A percentile compares a stretch with the other conserved stretches of the same genome.
Conservation (phyloP, 2,888 invertebrate genomes). For the Polydrusus cervinus region DNA sequence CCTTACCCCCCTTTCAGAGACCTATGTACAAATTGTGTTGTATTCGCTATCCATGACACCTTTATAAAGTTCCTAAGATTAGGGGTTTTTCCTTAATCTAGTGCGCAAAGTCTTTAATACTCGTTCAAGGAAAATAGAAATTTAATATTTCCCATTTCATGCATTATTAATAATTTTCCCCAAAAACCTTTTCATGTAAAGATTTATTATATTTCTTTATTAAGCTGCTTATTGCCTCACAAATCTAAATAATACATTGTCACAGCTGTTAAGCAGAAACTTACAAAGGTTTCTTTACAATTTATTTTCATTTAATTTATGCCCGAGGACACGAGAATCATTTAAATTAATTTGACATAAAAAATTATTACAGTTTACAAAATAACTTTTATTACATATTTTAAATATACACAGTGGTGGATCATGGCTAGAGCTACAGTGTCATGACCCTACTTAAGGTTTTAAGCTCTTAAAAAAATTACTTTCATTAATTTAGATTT, state of each 20-base stretch:
- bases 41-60: no score
- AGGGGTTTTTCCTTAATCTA: no score
- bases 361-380: background rate
- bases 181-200: constrained; percentile 4
- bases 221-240: background rate
- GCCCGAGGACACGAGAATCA: constrained; percentile 2
- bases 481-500: no score
- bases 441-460: no score
- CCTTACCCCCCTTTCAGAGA: no score
- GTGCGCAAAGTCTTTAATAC: no score
- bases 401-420: no score
- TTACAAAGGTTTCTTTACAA: constrained; percentile 9
- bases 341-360: background rate
- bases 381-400: background rate
- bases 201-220: constrained; percentile 15
- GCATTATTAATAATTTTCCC: constrained; percentile 6
- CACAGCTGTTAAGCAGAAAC: constrained; percentile 14
- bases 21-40: no score
- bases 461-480: no score
- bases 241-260: constrained; percentile 6
- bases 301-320: constrained; percentile 16
- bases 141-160: background rate
- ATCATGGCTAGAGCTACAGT: background rate
- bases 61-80: no score
- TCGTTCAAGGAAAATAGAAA: no score